These are phyloP conservation scores for Liposcelis brunnea DNA, from an alignment of 2,888 invertebrate genomes.

Conservation along the genomic window DNA sequence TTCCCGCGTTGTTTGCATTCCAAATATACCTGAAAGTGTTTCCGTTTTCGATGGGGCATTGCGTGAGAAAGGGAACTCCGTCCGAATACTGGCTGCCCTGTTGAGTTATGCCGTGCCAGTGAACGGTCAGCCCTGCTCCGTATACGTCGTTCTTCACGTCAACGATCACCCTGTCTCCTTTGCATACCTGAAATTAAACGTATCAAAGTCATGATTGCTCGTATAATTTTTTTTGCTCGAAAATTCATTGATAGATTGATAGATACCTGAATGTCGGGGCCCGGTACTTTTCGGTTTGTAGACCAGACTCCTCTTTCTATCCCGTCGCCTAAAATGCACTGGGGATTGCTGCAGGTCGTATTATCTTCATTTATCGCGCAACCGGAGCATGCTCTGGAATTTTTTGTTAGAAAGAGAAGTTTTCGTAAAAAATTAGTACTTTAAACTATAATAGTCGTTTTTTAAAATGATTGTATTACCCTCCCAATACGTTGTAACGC, in stretches of 20 bases:
- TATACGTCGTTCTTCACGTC: slow-evolving; percentile 9
- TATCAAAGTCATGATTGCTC: slow-evolving; percentile 6
- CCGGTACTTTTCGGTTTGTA: no score
- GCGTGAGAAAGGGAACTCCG: slow-evolving; percentile 10
- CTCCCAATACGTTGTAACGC: slow-evolving; percentile 73
- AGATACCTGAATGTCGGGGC: not conserved
- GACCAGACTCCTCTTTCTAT: no score
- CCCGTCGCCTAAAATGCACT: no score
- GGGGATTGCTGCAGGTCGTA: no score
- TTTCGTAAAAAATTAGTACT: no score
- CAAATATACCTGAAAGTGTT: slow-evolving; percentile 10
- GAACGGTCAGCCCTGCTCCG: slow-evolving; percentile 7
- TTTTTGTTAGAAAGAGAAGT: not conserved
- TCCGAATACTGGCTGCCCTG: slow-evolving; percentile 11
- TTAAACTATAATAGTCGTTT: no score
- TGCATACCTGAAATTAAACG: slow-evolving; percentile 11
- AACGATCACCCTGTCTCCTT: slow-evolving; percentile 9
- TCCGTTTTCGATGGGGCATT: slow-evolving; percentile 9
- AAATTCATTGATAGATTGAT: not conserved
- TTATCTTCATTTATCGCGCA: no score
- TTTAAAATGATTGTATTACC: no score
- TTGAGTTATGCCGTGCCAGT: slow-evolving; percentile 11
- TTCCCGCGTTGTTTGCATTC: slow-evolving; percentile 16
- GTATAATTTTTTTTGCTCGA: slow-evolving; percentile 9
- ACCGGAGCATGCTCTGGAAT: no score